These are phyloP conservation scores for Eudyptes chrysolophus DNA, from an alignment of 2,113 vertebrate genomes.

Conservation along the genomic window DNA sequence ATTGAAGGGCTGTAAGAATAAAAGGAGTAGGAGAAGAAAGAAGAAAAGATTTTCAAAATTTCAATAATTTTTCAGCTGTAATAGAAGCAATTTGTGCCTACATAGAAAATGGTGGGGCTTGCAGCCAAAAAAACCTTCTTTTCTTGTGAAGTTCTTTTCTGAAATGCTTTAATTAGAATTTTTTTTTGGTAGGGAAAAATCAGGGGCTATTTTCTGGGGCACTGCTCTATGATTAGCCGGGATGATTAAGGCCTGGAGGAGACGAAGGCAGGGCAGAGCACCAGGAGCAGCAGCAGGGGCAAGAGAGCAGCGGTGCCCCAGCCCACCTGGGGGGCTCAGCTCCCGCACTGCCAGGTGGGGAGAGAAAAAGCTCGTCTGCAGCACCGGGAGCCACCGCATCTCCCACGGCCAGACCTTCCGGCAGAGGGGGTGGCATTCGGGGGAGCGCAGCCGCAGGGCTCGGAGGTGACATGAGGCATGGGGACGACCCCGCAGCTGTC, in stretches of 20 bases:
- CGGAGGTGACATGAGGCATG: rapidly evolving
- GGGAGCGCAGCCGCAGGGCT: rapidly evolving
- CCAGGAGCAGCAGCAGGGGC: rapidly evolving
- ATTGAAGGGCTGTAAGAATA: not conserved
- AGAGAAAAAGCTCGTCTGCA: not conserved
- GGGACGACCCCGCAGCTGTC: rapidly evolving
- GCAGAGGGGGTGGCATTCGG: not conserved
- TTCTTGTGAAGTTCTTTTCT: not conserved
- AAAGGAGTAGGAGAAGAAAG: not conserved
- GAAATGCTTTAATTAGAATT: not conserved
- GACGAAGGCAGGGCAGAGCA: not conserved
- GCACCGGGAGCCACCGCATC: rapidly evolving
- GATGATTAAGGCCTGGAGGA: not conserved
- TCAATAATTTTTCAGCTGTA: not conserved
- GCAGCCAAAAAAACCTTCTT: not conserved
- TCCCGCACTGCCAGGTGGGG: rapidly evolving
- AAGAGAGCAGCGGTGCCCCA: rapidly evolving
- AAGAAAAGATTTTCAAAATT: not conserved
- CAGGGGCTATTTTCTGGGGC: not conserved
- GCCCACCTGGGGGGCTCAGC: not conserved
- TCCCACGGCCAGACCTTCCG: rapidly evolving
- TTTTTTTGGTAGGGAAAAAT: not conserved
- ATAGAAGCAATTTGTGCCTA: not conserved
- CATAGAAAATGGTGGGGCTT: not conserved
- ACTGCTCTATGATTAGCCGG: rapidly evolving